Percentiles rank a stretch among this genome's conserved stretches.
phyloP scores from a whole-genome alignment of 2,888 invertebrate species.

The Brassicogethes aeneus region DNA sequence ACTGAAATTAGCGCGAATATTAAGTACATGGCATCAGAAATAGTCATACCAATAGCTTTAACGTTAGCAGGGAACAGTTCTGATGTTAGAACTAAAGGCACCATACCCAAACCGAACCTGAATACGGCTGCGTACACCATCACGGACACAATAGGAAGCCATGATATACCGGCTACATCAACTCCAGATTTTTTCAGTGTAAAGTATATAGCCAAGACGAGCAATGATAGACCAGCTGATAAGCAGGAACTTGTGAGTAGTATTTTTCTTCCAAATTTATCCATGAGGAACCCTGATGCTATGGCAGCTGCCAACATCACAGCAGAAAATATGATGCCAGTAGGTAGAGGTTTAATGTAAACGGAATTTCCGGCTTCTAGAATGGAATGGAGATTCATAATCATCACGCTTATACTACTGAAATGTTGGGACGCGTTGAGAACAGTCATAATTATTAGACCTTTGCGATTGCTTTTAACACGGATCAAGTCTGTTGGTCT shows the following conservation, averaged over 20 bases:
- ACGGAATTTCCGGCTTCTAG: conserved; percentile 33
- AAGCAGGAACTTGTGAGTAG: conserved; percentile 31
- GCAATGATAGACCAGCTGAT: conserved; percentile 30
- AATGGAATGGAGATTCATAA: conserved; percentile 38
- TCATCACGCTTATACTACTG: conserved; percentile 37
- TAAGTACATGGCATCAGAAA: conserved; percentile 34
- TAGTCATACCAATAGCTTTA: conserved; percentile 37
- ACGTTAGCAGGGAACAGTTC: conserved; percentile 38
- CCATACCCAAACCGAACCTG: conserved; percentile 36
- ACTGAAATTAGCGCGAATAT: conserved; percentile 30
- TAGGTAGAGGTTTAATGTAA: conserved; percentile 25
- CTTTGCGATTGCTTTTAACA: conserved; percentile 36
- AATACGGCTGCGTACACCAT: conserved; percentile 28
- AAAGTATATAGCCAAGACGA: conserved; percentile 33
- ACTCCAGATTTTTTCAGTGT: conserved; percentile 24
- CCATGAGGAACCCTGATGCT: conserved; percentile 29
- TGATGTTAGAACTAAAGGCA: conserved; percentile 35
- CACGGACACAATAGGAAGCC: conserved; percentile 28
- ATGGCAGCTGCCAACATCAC: conserved; percentile 33
- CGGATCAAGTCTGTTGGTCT: conserved; percentile 33
- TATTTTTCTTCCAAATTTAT: conserved; percentile 33
- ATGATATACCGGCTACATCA: conserved; percentile 24
- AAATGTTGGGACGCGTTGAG: conserved; percentile 37
- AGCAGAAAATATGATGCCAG: conserved; percentile 34
- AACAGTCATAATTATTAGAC: conserved; percentile 35